Evolutionary conservation across 2,797 vertebrate species (phyloP), one percentile per base, ranked within the genome.

Genomic region (Poeciliopsis infans): DNA sequence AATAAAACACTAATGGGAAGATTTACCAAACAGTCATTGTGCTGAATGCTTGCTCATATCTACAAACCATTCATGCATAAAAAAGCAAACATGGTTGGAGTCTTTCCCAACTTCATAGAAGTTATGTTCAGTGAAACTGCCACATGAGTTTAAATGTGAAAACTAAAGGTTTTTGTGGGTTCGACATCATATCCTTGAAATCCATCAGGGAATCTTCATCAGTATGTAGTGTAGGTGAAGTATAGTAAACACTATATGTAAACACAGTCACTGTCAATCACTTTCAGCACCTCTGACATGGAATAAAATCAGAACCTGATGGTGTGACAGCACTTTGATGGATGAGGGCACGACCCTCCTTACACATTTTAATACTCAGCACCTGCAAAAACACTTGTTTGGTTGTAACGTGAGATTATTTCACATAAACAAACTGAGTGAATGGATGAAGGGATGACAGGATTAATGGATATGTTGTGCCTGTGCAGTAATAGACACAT

Each of bases 361-460:
- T 79, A 87, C 88, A 87, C 80, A 57, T 86, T 78, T 70, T 88
- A 91, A 91, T 87, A 78, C 84, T 88, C 81, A 88, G 76, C 94
- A 93, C 91, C 92, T 93, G 92, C 86, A 86, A 85, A 91, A 94
- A 93, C 87, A 94, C 82, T 80, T 0, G 83, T 87, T 72, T 74
- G 76, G 78, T 84, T 73, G 81, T 31, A 93, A 90, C 83, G 78
- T 79, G 88, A 92, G 85, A 78, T 8, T 70, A 69, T 47, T 79
- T 0, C 47, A 79, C 69, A 68, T 51, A 66, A 51, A 41, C 66
- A 69, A 55, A 41, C 64, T 49, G 47, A 43, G 31, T 79, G 73
- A 64, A 80, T 75, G 79, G 31, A 79, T 64, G 66, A 71, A 61
- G 68, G 12, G 51, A 64, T 74, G 82, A 59, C 41, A 68, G 61